Evolutionary conservation across 2,113 vertebrate genomes (phyloP).

Genomic region (Chroicocephalus ridibundus): DNA sequence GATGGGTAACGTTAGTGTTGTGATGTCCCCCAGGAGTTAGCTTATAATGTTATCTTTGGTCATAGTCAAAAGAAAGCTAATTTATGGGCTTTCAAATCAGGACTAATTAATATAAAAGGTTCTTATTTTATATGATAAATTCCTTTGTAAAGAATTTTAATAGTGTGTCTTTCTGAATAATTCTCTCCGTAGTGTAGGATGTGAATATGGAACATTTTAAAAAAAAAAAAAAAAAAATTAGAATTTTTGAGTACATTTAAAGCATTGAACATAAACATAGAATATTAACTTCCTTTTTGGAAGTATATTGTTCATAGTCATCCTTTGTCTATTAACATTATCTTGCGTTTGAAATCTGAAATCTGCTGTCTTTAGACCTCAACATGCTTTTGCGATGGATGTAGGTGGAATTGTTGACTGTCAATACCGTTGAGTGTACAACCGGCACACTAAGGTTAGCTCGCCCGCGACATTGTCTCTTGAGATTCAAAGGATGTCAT

Average conservation of each 20-base stretch:
- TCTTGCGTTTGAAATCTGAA: neutral
- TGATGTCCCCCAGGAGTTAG: neutral
- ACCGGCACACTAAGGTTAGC: neutral
- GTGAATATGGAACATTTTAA: neutral
- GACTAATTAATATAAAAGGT: constrained; percentile 50
- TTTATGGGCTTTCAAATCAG: constrained; percentile 26
- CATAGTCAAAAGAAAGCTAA: neutral
- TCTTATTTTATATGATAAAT: constrained; percentile 29
- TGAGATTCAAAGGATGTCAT: constrained; percentile 58
- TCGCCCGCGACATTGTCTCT: neutral
- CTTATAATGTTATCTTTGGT: neutral
- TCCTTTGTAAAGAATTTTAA: constrained; percentile 56
- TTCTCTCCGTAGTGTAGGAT: neutral
- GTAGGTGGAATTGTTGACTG: neutral
- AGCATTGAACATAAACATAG: neutral
- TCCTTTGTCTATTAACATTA: neutral
- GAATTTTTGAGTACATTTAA: neutral
- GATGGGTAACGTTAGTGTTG: neutral
- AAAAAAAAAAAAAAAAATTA: neutral
- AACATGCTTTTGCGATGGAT: accelerated
- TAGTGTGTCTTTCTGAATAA: constrained; percentile 10
- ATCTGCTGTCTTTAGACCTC: neutral
- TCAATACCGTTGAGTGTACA: neutral
- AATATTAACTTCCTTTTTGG: neutral
- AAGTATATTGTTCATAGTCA: neutral